A percentile compares a stretch with the other conserved stretches of the same genome.
These are phyloP conservation scores for Tiliacea aurago DNA, from an alignment of 2,888 invertebrate genomes.

Conservation along the genomic window DNA sequence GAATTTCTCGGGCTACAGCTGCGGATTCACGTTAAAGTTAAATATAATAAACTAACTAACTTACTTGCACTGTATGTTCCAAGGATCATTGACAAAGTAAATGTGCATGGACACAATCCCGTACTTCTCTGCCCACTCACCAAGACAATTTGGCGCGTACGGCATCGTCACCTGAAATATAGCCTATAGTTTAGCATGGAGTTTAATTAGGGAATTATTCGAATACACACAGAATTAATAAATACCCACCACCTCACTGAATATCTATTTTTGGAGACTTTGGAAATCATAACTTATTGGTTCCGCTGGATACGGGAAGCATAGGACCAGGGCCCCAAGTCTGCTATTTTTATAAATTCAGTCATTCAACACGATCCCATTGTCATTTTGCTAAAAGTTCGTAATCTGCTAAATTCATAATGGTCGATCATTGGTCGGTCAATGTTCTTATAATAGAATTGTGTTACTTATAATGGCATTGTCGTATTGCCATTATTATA, in stretches of 20 bases:
- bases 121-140: constrained; percentile 68
- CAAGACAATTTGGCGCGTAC: constrained; percentile 57
- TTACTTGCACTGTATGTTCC: constrained; percentile 67
- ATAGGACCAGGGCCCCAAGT: too few species aligned
- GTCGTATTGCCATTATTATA: too few species aligned
- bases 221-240: neutral
- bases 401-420: too few species aligned
- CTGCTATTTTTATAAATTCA: too few species aligned
- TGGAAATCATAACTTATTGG: neutral
- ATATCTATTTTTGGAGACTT: neutral
- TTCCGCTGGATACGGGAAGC: neutral
- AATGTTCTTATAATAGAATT: too few species aligned
- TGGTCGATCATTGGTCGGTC: too few species aligned
- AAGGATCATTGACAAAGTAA: constrained; percentile 71
- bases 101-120: constrained; percentile 73
- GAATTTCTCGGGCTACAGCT: too few species aligned
- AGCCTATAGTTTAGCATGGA: neutral
- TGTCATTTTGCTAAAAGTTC: too few species aligned
- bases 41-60: too few species aligned
- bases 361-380: too few species aligned
- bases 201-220: neutral
- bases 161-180: constrained; percentile 56
- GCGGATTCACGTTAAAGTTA: too few species aligned
- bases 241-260: neutral
- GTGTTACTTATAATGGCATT: too few species aligned